A percentile compares a stretch with the other conserved stretches of the same genome.
phyloP scores from a whole-genome alignment of 2,888 invertebrate genomes.

The Mystacides longicornis region DNA sequence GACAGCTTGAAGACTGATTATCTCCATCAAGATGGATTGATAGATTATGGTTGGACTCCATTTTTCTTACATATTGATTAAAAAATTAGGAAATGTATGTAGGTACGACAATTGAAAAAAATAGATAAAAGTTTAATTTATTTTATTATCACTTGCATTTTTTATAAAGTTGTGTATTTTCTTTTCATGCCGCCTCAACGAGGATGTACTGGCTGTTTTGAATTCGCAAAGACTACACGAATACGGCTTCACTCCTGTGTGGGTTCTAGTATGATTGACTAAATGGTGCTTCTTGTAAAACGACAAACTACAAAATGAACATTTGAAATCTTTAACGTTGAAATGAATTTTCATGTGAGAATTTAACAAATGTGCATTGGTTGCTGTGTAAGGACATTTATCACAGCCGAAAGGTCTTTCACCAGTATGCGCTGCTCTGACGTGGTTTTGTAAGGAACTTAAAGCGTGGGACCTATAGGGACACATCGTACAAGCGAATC shows the following conservation, averaged over 20 bases:
- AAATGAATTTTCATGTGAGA: not conserved
- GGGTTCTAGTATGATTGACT: not conserved
- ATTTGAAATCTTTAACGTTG: not conserved
- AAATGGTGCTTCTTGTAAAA: not conserved
- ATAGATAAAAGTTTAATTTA: too few species aligned
- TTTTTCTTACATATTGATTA: too few species aligned
- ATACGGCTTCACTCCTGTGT: not conserved
- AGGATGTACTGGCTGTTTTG: not conserved
- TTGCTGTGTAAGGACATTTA: not conserved
- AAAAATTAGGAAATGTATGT: too few species aligned
- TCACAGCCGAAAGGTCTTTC: not conserved
- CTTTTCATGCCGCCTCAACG: not conserved
- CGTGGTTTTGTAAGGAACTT: not conserved
- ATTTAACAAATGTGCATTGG: not conserved
- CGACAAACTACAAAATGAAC: not conserved
- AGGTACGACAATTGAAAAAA: too few species aligned
- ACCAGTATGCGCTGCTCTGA: not conserved
- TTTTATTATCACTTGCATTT: not conserved
- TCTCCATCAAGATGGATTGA: too few species aligned
- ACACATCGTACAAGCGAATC: not conserved
- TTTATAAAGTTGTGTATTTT: not conserved
- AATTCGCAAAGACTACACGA: not conserved
- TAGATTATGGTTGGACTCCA: too few species aligned
- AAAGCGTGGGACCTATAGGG: not conserved
- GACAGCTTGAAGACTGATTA: too few species aligned